Percentiles rank a stretch among this genome's conserved stretches.
Conservation (phyloP, 2,113 vertebrate species). For the Cyanistes caeruleus region DNA sequence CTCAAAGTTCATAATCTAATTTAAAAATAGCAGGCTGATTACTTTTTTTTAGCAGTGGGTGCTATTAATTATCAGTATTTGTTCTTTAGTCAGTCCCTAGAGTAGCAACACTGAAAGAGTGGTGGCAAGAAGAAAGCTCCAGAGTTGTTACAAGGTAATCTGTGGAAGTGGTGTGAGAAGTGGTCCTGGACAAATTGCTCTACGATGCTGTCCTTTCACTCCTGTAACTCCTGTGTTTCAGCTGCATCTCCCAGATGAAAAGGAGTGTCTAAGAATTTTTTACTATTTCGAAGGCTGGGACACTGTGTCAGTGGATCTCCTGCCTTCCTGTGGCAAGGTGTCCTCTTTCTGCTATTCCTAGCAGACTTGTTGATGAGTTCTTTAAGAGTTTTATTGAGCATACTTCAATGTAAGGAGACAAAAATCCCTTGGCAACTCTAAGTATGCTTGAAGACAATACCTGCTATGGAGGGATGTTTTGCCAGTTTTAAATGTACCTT, state of each 20-base stretch:
- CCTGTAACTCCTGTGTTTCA: background rate
- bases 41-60: background rate
- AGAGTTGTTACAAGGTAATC: fast-evolving
- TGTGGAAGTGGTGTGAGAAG: background rate
- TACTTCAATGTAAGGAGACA: background rate
- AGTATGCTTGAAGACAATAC: background rate
- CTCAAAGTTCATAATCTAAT: background rate
- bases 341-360: background rate
- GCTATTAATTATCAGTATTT: background rate
- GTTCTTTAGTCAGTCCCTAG: background rate
- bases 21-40: background rate
- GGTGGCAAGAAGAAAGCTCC: background rate
- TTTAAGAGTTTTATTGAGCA: background rate
- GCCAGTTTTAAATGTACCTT: background rate
- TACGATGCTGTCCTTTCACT: background rate
- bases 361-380: background rate
- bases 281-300: background rate
- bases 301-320: background rate
- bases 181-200: background rate
- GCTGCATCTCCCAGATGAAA: background rate
- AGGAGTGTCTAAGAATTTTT: background rate
- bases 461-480: background rate
- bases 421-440: background rate
- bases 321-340: background rate
- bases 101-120: background rate